A percentile compares a stretch with the other conserved stretches of the same genome.
Evolutionary conservation across 2,797 vertebrate genomes (phyloP).

Genomic region (Karalla daura): DNA sequence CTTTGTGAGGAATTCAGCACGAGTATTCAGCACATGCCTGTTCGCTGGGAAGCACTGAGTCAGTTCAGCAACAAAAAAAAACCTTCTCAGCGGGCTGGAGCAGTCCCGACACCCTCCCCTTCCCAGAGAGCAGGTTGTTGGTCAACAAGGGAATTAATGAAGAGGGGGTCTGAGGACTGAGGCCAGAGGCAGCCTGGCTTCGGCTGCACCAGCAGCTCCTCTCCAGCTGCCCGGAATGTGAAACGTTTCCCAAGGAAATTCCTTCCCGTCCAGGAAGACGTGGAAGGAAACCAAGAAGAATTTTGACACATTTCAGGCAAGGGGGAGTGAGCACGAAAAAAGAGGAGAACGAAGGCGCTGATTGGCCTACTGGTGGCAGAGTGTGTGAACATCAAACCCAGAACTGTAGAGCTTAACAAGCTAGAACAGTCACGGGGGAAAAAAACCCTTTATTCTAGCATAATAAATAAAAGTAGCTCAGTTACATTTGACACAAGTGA

Average conservation of each 20-base stretch:
- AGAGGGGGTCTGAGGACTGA: constrained; percentile 20
- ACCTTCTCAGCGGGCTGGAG: constrained; percentile 43
- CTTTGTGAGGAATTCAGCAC: constrained; percentile 67
- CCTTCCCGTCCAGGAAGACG: constrained; percentile 74
- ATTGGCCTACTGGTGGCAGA: constrained; percentile 52
- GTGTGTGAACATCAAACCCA: constrained; percentile 51
- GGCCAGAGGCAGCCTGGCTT: constrained; percentile 21
- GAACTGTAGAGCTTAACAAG: no score
- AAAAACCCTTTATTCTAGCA: no score
- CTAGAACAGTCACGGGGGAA: no score
- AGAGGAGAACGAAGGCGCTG: constrained; percentile 42
- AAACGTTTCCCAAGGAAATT: constrained; percentile 81
- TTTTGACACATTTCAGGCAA: constrained; percentile 74
- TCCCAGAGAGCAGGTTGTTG: constrained; percentile 55
- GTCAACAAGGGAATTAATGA: constrained; percentile 59
- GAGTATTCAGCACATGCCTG: constrained; percentile 45
- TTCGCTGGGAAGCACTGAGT: constrained; percentile 32
- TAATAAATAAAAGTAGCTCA: no score
- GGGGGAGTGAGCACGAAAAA: constrained; percentile 61
- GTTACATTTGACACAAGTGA: no score
- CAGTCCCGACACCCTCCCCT: not conserved
- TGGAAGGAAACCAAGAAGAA: constrained; percentile 71
- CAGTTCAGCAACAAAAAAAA: constrained; percentile 61
- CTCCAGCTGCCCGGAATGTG: constrained; percentile 73
- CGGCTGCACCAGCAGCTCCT: constrained; percentile 38